phyloP scores from a whole-genome alignment of 2,797 vertebrate species.

The Eurystomus glaucurus region DNA sequence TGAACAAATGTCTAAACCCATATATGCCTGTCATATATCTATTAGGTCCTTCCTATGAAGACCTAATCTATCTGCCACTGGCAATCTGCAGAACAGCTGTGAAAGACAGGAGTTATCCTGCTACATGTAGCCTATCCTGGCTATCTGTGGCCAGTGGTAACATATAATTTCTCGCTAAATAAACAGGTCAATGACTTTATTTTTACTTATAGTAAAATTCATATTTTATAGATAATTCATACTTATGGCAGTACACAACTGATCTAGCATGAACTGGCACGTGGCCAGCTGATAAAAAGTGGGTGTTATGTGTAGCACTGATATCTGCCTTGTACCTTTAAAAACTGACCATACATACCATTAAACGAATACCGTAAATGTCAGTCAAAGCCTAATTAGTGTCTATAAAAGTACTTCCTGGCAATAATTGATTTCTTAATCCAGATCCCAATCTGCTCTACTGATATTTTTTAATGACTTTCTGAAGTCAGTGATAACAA shows the following conservation, averaged over 20 bases:
- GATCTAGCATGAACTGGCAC: neutral
- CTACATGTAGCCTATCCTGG: neutral
- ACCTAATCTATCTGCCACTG: constrained; percentile 1
- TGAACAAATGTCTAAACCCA: constrained; percentile 11
- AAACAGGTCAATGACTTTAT: neutral
- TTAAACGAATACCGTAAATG: constrained; percentile 53
- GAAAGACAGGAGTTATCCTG: neutral
- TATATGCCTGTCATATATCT: neutral
- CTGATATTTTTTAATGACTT: constrained; percentile 68
- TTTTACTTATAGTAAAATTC: neutral
- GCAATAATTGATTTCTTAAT: constrained; percentile 71
- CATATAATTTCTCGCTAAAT: neutral
- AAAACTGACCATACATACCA: neutral
- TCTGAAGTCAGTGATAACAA: constrained; percentile 69
- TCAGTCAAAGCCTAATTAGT: constrained; percentile 53
- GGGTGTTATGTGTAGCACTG: neutral
- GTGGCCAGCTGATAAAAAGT: neutral
- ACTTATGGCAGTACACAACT: neutral
- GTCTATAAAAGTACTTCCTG: constrained; percentile 49
- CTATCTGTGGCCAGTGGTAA: neutral
- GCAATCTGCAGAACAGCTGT: neutral
- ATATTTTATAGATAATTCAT: neutral
- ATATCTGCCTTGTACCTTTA: constrained; percentile 38
- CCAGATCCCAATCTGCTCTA: constrained; percentile 42
- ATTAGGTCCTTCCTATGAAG: neutral